Percentiles rank a stretch among this genome's conserved stretches.
Evolutionary conservation across 2,797 vertebrate species (phyloP).

Genomic region (Champsocephalus gunnari): DNA sequence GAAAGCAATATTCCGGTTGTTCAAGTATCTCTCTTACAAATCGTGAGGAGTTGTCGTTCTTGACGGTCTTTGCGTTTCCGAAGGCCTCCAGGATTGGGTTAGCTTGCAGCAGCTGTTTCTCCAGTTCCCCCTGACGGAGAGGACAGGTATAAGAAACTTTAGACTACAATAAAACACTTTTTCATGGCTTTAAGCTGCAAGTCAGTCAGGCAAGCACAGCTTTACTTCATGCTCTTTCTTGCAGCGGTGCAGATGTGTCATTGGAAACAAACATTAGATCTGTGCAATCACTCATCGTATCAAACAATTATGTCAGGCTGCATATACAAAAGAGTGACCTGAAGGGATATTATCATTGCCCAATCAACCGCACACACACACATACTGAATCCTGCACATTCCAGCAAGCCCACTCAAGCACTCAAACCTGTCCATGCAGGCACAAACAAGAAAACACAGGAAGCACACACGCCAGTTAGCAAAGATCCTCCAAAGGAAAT

Average conservation of each 20-base stretch:
- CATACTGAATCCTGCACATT: conserved; percentile 50
- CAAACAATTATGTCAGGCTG: background rate
- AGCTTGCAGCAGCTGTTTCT: conserved; percentile 96
- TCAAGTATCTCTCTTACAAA: conserved; percentile 90
- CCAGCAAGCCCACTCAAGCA: conserved; percentile 65
- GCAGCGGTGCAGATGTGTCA: conserved; percentile 5
- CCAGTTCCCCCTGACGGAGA: conserved; percentile 91
- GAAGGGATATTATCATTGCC: conserved; percentile 39
- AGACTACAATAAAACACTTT: background rate
- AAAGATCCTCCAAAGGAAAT: conserved; percentile 41
- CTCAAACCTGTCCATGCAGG: conserved; percentile 51
- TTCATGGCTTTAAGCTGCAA: background rate
- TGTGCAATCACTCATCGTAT: background rate
- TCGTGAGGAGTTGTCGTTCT: conserved; percentile 98
- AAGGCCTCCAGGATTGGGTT: conserved; percentile 99
- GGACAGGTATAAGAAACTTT: conserved; percentile 10
- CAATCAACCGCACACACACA: conserved; percentile 25
- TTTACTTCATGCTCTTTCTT: conserved; percentile 30
- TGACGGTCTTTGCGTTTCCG: conserved; percentile 97
- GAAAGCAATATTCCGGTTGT: background rate
- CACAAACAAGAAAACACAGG: conserved; percentile 45
- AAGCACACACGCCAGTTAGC: conserved; percentile 40
- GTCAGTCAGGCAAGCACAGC: conserved; percentile 1
- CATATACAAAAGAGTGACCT: conserved; percentile 32
- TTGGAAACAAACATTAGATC: background rate